Percentiles rank a stretch among this genome's conserved stretches.
Conservation (phyloP, 2,113 vertebrate genomes). For the Etheostoma cragini region DNA sequence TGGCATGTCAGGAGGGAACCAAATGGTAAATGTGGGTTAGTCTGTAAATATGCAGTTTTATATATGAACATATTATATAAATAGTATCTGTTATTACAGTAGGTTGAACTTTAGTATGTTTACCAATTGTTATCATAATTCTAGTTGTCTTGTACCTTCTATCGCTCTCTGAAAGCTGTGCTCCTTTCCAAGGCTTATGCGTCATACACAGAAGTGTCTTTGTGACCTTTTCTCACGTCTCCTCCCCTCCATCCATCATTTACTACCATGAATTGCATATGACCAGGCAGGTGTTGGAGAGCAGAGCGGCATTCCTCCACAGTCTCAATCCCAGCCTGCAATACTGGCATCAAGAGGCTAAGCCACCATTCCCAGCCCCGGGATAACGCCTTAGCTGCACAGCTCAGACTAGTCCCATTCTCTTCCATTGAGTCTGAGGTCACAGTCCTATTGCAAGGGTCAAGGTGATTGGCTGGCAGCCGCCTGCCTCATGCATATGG, state of each 20-base stretch:
- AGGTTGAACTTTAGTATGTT: background rate
- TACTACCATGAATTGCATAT: conserved; percentile 48
- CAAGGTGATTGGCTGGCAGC: conserved; percentile 78
- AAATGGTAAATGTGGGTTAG: conserved; percentile 11
- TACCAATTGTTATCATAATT: background rate
- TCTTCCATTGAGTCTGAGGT: conserved; percentile 73
- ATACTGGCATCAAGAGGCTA: conserved; percentile 33
- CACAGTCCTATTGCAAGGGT: conserved; percentile 75
- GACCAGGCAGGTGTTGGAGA: conserved; percentile 74
- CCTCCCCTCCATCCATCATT: conserved; percentile 77
- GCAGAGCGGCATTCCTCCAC: conserved; percentile 53
- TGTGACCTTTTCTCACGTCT: conserved; percentile 50
- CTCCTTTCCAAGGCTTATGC: conserved; percentile 48
- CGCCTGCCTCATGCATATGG: conserved; percentile 81
- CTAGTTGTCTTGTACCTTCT: background rate
- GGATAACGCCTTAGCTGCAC: conserved; percentile 61
- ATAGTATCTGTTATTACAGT: background rate
- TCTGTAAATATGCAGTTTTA: background rate
- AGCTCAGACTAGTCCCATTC: conserved; percentile 68
- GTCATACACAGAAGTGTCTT: conserved; percentile 62
- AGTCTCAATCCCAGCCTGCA: conserved; percentile 34
- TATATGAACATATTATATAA: background rate
- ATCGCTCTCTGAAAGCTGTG: conserved; percentile 12
- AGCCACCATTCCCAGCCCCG: conserved; percentile 45
- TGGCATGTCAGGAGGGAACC: conserved; percentile 6